phyloP scores from a whole-genome alignment of 2,888 invertebrate genomes.

The Galerucella calmariensis region DNA sequence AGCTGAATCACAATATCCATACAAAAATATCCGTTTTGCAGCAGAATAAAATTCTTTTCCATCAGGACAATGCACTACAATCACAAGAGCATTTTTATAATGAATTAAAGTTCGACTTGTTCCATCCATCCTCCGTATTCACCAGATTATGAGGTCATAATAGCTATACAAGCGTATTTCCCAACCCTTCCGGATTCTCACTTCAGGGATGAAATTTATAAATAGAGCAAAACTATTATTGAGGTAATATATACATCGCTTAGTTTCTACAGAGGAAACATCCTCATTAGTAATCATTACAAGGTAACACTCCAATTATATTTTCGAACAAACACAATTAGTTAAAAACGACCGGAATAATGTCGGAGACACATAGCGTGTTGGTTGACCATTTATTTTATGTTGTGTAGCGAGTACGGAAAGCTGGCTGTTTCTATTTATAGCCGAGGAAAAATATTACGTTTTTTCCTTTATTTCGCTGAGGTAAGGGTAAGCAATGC shows the following conservation, averaged over 20 bases:
- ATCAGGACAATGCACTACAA: too few relatives aligned
- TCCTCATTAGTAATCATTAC: constrained; percentile 38
- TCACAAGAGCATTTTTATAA: too few relatives aligned
- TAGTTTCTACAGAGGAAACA: constrained; percentile 24
- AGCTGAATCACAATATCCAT: too few relatives aligned
- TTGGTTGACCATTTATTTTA: constrained; percentile 38
- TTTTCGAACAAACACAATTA: constrained; percentile 36
- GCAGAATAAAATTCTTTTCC: too few relatives aligned
- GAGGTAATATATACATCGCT: constrained; percentile 29
- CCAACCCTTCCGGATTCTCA: too few relatives aligned
- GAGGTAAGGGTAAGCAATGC: constrained; percentile 22
- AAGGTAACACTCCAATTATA: constrained; percentile 37
- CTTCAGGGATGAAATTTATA: too few relatives aligned
- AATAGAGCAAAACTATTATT: constrained; percentile 25
- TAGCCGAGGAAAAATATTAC: constrained; percentile 24
- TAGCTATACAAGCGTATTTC: too few relatives aligned
- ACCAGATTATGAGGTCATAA: too few relatives aligned
- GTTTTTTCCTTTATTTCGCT: constrained; percentile 25
- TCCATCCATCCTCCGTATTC: too few relatives aligned
- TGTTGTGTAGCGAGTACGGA: constrained; percentile 15
- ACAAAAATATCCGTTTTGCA: too few relatives aligned
- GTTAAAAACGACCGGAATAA: constrained; percentile 37
- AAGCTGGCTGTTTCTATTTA: constrained; percentile 28
- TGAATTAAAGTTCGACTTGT: too few relatives aligned
- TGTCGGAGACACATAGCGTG: constrained; percentile 34